Conservation (phyloP, 2,797 vertebrate genomes). For the Rhyacichthys aspro region DNA sequence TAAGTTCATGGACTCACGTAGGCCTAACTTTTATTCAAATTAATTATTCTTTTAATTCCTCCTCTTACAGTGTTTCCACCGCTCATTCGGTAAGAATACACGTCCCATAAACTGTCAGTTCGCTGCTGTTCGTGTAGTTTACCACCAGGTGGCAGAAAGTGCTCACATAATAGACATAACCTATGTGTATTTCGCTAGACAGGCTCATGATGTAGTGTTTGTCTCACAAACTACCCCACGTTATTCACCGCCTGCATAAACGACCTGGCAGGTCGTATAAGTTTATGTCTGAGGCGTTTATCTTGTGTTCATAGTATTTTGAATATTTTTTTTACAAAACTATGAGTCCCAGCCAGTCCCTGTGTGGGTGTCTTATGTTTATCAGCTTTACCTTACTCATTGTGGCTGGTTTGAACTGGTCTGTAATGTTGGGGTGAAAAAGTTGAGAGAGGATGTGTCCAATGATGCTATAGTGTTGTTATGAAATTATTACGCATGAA, state of each 20-base stretch:
- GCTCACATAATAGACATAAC: background rate
- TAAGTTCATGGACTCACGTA: too few relatives aligned
- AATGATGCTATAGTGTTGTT: constrained; percentile 1
- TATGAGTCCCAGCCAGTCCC: constrained; percentile 29
- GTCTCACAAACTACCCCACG: too few relatives aligned
- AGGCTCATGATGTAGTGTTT: too few relatives aligned
- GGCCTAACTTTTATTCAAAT: too few relatives aligned
- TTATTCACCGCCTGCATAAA: background rate
- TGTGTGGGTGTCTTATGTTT: constrained; percentile 28
- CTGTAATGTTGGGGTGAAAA: constrained; percentile 23
- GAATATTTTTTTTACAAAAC: too few relatives aligned
- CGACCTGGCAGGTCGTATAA: too few relatives aligned
- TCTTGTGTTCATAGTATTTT: too few relatives aligned
- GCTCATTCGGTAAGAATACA: too few relatives aligned
- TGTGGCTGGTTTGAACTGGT: constrained; percentile 25
- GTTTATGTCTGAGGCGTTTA: too few relatives aligned
- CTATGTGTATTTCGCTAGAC: too few relatives aligned
- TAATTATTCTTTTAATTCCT: too few relatives aligned
- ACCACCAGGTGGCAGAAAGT: constrained; percentile 49
- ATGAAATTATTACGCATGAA: constrained; percentile 28
- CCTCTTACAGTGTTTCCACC: too few relatives aligned
- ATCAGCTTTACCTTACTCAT: background rate
- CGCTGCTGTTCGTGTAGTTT: background rate
- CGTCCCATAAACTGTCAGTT: background rate
- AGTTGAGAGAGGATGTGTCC: constrained; percentile 28